Conservation (phyloP, 2,888 invertebrate genomes). For the Bombylius discolor region DNA sequence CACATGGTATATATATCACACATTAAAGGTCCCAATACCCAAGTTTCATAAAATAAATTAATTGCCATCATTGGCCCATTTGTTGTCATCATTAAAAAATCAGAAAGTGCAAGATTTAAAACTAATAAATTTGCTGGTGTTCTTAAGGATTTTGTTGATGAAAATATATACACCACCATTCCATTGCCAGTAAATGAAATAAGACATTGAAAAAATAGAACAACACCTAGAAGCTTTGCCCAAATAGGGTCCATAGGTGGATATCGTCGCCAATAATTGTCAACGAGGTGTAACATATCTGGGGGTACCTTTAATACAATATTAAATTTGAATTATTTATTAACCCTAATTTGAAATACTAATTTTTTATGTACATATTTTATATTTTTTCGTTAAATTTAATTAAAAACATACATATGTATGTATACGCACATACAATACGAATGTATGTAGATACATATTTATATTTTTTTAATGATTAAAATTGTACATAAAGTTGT, state of each 20-base stretch:
- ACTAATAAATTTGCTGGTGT: slow-evolving; percentile 49
- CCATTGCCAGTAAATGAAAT: slow-evolving; percentile 26
- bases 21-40: slow-evolving; percentile 45
- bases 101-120: slow-evolving; percentile 48
- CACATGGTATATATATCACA: slow-evolving; percentile 47
- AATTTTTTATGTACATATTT: too few species aligned
- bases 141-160: slow-evolving; percentile 44
- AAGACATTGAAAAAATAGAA: slow-evolving; percentile 45
- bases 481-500: too few species aligned
- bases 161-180: slow-evolving; percentile 49
- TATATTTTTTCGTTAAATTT: too few species aligned
- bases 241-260: slow-evolving; percentile 40
- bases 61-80: slow-evolving; percentile 45
- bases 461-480: too few species aligned
- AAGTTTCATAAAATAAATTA: slow-evolving; percentile 46
- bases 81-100: slow-evolving; percentile 45
- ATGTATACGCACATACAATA: too few species aligned
- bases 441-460: too few species aligned
- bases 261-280: slow-evolving; percentile 44
- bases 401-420: too few species aligned
- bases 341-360: background rate
- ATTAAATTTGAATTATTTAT: background rate
- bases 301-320: slow-evolving; percentile 37
- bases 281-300: slow-evolving; percentile 53
- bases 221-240: slow-evolving; percentile 45